Base-by-base conservation (phyloP, 2,113 vertebrate genomes). In the Proteles cristata region DNA sequence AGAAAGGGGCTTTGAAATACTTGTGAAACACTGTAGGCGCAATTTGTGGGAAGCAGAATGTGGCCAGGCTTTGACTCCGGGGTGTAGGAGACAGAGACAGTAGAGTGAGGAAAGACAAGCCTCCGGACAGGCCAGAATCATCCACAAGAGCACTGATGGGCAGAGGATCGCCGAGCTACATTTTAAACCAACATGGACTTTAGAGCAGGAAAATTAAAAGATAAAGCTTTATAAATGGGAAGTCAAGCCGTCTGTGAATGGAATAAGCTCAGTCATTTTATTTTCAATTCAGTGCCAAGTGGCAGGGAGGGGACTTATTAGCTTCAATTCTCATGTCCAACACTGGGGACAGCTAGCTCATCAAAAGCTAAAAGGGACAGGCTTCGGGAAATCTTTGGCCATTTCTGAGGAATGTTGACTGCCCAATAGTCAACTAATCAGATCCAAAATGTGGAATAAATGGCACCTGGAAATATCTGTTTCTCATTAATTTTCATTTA, bases 151-250 rank as follows among this genome's bases (percentile, higher is more conserved):
- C 23, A 15, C 21, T 5, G 35, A 55, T 0, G 11, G 10, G 45
- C 5, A 16, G 5, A 74, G 53, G 8, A 11, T 0, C 0, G 19
- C n/a, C 6, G 25, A n/a, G 7, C 11, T 65, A 58, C 58, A 0
- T 55, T 48, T 61, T 17, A 74, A 55, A 21, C 71, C 23, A 83
- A n/a, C 21, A 2, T 6, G 69, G 31, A 50, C 28, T n/a, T 86
- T 0, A 53, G 19, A 48, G 58, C 68, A 43, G 17, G 58, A 88
- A 71, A 81, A 45, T 21, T 43, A 68, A 87, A 68, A 50, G n/a
- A 74, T 31, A 8, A 61, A 25, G 16, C 33, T 58, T 80, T 63
- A 15, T 63, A 71, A 45, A 58, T 35, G 16, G 4, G 25, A 88
- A 45, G 14, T 45, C 33, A 71, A 83, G 69, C 73, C 0, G 0